phyloP scores from a whole-genome alignment of 2,113 vertebrate species.

The Anolis sagrei region DNA sequence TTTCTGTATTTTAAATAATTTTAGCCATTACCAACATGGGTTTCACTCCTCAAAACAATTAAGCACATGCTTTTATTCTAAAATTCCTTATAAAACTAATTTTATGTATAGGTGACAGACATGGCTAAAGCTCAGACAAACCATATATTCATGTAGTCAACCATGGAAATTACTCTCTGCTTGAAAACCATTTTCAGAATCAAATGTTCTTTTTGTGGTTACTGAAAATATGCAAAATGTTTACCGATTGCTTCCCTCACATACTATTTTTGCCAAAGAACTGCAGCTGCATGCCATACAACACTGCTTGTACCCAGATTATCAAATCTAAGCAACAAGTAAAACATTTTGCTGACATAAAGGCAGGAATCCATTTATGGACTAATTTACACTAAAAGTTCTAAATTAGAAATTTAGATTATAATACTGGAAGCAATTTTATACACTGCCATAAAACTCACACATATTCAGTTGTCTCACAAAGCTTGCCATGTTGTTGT shows the following conservation, averaged over 20 bases:
- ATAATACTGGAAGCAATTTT: neutral
- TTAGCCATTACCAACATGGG: neutral
- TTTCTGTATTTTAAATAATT: neutral
- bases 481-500: slow-evolving; percentile 99
- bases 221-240: neutral
- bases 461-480: slow-evolving; percentile 98
- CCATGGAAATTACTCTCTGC: neutral
- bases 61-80: neutral
- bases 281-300: neutral
- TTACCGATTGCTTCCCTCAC: neutral
- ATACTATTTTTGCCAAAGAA: neutral
- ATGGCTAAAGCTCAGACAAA: neutral
- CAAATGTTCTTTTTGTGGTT: neutral
- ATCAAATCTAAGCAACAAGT: neutral
- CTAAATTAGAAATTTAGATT: neutral
- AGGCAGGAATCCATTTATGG: neutral
- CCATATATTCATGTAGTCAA: neutral
- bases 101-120: neutral
- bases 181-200: neutral
- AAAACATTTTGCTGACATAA: neutral
- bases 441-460: slow-evolving; percentile 74
- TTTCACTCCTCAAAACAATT: neutral
- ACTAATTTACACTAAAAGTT: neutral
- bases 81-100: neutral
- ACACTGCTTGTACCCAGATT: neutral